Evolutionary conservation across 1,140 invertebrate species (phyloP), one percentile per base, ranked within the genome.

Genomic region (Dendroctonus valens): DNA sequence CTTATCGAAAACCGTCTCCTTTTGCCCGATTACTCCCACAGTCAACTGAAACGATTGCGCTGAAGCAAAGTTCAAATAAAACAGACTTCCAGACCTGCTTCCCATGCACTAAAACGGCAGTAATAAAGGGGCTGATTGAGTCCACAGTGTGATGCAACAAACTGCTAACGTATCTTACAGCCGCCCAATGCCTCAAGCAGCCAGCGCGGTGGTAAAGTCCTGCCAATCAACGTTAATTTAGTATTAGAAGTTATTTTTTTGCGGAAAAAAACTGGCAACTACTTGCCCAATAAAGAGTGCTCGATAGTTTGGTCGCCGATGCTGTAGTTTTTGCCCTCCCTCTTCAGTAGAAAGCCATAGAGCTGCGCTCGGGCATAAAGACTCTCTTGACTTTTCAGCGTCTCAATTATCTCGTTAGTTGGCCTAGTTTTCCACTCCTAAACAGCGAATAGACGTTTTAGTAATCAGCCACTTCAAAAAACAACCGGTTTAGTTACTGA

Each of bases 101-200:
- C 68, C 96, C 97, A 81, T 96, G 92, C 14, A 99, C 97, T 37
- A 99, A 82, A 64, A 99, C 91, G 11, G 93, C 92, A 38, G 97
- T 99, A 62, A 99, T 96, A 75, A 96, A 97, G 12, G 97, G 97
- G 80, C 96, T 97, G 63, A 99, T 94, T 72, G 93, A 96, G 80
- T 99, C 97, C 4, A 99, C 96, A 55, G 94, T 91, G 76, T 99
- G 96, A 76, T 89, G 85, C 26, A 99, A 82, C 53, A 98, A 83
- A 73, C 92, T 93, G 44, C 94, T 96, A 75, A 94, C 97, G 77
- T 97, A 94, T 58, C 97, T 85, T 15, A 99, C 94, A 42, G 92
- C 92, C 64, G 90, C 89, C 96, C 96, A 99, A 78, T 94, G 89
- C 52, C 94, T 86, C 39, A 95, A 81, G 58, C 88, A 87, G 15